Conservation (phyloP, 1,140 invertebrate species). For the Drosophila auraria region DNA sequence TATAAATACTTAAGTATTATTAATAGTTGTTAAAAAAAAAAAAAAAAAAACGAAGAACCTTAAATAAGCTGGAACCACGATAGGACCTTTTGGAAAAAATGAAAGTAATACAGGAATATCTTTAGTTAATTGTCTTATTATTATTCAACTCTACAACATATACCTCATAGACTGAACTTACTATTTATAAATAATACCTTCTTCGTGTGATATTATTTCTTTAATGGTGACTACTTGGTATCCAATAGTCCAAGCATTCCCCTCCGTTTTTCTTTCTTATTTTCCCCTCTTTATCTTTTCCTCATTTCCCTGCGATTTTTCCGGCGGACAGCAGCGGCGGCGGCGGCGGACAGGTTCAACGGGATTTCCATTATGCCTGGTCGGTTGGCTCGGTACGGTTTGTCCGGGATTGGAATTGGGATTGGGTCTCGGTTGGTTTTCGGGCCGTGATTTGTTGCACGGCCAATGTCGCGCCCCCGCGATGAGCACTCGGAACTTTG, state of each 20-base stretch:
- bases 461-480: conserved; percentile 56
- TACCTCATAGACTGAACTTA: no score
- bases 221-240: neutral
- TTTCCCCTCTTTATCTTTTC: conserved; percentile 18
- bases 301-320: conserved; percentile 26
- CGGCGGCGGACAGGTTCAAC: conserved; percentile 12
- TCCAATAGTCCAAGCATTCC: neutral
- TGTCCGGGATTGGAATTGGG: conserved; percentile 22
- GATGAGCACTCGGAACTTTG: conserved; percentile 71
- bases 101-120: no score
- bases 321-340: conserved; percentile 23
- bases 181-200: no score
- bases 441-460: conserved; percentile 78
- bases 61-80: neutral
- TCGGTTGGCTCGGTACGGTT: conserved; percentile 16
- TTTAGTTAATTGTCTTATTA: no score
- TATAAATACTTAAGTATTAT: neutral
- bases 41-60: no score
- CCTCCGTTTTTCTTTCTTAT: conserved; percentile 23
- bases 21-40: neutral
- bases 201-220: no score
- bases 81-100: neutral
- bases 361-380: conserved; percentile 66
- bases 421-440: conserved; percentile 26
- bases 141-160: no score